phyloP scores from a whole-genome alignment of 2,888 invertebrate species.

The Synergus japonicus region DNA sequence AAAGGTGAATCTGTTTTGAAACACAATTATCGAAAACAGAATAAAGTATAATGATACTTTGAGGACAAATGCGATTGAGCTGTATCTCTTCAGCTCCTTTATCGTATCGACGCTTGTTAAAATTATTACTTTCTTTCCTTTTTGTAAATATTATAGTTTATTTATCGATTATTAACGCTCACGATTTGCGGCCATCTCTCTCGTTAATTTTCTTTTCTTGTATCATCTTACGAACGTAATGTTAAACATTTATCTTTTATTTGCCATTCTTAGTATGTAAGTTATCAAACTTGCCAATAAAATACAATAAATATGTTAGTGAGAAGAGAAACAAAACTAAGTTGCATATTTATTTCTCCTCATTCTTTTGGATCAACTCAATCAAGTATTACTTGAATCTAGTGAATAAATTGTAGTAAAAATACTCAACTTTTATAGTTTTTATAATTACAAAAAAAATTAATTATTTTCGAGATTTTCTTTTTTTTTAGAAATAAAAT shows the following conservation, averaged over 20 bases:
- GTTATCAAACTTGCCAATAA: constrained; percentile 76
- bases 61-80: neutral
- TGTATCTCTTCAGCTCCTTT: too few species aligned
- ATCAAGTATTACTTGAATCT: too few species aligned
- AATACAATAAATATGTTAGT: constrained; percentile 76
- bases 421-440: too few species aligned
- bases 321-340: constrained; percentile 63
- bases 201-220: constrained; percentile 55
- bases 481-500: too few species aligned
- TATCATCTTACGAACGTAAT: constrained; percentile 64
- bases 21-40: neutral
- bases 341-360: constrained; percentile 56
- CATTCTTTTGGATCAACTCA: neutral
- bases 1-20: neutral
- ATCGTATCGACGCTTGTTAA: constrained; percentile 51
- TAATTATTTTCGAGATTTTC: too few species aligned
- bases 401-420: too few species aligned
- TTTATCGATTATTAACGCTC: constrained; percentile 63
- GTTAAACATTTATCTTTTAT: constrained; percentile 66
- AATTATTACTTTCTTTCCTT: constrained; percentile 54
- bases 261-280: constrained; percentile 73
- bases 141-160: constrained; percentile 69
- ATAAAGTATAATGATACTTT: too few species aligned
- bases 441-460: too few species aligned
- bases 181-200: constrained; percentile 57